Conservation (phyloP, 2,113 vertebrate species). For the Lophius piscatorius region DNA sequence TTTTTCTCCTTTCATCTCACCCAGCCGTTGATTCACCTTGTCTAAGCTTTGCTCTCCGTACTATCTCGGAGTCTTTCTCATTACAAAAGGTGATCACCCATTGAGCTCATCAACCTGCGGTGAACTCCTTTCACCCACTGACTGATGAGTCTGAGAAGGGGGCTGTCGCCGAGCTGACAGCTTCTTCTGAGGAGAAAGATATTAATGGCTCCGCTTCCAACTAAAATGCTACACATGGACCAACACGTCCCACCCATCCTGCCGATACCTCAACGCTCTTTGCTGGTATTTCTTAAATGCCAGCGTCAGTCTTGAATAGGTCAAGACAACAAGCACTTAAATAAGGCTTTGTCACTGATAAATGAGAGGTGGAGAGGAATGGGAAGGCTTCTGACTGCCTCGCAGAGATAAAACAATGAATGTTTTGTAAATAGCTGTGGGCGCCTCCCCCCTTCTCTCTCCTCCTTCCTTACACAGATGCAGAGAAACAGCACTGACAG, state of each 20-base stretch:
- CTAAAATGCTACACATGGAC: constrained; percentile 48
- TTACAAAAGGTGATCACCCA: constrained; percentile 73
- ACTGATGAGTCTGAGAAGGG: constrained; percentile 61
- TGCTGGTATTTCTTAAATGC: constrained; percentile 81
- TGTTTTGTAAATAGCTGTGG: constrained; percentile 78
- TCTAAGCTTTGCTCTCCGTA: constrained; percentile 21
- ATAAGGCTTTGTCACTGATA: constrained; percentile 79
- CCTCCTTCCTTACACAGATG: constrained; percentile 42
- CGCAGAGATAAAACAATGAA: constrained; percentile 74
- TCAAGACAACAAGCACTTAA: constrained; percentile 80
- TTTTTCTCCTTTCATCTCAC: constrained; percentile 46
- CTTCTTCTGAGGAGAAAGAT: constrained; percentile 66
- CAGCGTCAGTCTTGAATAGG: constrained; percentile 79
- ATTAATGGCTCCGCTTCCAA: constrained; percentile 60
- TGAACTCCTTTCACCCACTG: constrained; percentile 49
- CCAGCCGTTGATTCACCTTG: constrained; percentile 43
- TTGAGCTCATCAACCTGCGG: constrained; percentile 68
- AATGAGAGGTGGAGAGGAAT: constrained; percentile 74
- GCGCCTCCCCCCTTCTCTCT: constrained; percentile 36
- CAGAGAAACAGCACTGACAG: constrained; percentile 70
- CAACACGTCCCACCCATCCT: constrained; percentile 31
- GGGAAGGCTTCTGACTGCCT: constrained; percentile 66
- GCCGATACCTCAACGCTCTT: constrained; percentile 46
- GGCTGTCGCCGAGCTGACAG: constrained; percentile 62
- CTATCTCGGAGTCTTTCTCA: constrained; percentile 50